Base-by-base conservation (phyloP, 2,888 invertebrate genomes). In the Cheilosia soror region DNA sequence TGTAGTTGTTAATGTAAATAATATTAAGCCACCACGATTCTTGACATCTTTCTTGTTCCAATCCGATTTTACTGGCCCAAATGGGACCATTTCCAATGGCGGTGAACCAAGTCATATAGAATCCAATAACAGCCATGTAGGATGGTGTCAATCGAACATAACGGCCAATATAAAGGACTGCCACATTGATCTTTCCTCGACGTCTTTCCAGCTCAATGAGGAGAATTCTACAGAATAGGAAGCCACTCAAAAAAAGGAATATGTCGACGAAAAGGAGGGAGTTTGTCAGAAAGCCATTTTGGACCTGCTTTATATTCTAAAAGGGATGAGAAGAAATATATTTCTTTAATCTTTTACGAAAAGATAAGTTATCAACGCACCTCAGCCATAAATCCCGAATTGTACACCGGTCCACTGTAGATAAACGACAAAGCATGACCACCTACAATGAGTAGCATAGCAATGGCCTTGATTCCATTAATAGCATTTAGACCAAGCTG, bases 61-160 rank as follows among this genome's bases (percentile, higher is more conserved):
- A 88, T n/a, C 91, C 91, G 83, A 95, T 93, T 86, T 93, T 93
- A 20, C 93, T 93, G 42, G 94, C 93, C 97, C 96, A 97, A 58
- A 96, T 92, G 0, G 96, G 97, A 0, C 97, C 97, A 86, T 94
- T 94, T 20, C 95, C 95, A 29, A 96, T 91, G 89, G 94, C 94
- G 4, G 94, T 93, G 63, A 96, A 92, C 93, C 96, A 95, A 0
- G 96, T 96, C 90, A 95, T 94, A 90, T 96, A 96, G 88, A 96
- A 94, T 25, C 95, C 93, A 89, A 97, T 94, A 15, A 96, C 94
- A 0, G 96, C 94, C 75, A 95, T 89, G 89, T 96, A 96, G 0
- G 96, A 95, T 60, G 96, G 96, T 11, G 96, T 96, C 84, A 96
- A 93, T 88, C 96, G 94, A 82, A 96, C 94, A 89, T 95, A 96